Base-by-base conservation (phyloP, 2,888 invertebrate species). In the Epinotia bilunana region DNA sequence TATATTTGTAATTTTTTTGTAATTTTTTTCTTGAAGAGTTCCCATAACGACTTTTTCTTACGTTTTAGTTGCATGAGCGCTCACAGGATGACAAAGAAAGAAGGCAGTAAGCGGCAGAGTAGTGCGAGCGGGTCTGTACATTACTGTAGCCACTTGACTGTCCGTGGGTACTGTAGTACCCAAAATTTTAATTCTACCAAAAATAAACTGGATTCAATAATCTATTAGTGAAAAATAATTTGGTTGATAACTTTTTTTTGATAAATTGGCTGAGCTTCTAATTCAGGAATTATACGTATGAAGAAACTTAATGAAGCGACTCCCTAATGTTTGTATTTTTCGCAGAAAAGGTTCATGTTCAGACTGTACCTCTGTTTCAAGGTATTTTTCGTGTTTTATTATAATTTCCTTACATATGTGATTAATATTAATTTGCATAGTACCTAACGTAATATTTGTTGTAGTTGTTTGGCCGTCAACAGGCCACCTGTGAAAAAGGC, bases 391-490 rank as follows among this genome's bases (percentile, higher is more conserved):
- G 61, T 61, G 74, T 69, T 53, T 61, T 73, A 65, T 61, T 57
- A 28, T 28, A 28, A 39, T 39, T 39, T 39, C 39, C 9, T 39
- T 1, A 33, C 7, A 39, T 60, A 62, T 20, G 62, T 49, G 23
- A 55, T 67, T 61, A 13, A 63, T 43, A n/a, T 13, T 60, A 4
- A 28, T 53, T 28, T 1, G 28, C 49, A 28, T 20, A n/a, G 11
- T 28, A 28, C 23, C 23, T 28, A 16, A 64, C 12, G 28, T 49
- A 49, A 23, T 63, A 28, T 43, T 60, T 72, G 28, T 63, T 62
- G 33, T 65, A 82, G 82, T 72, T 83, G 81, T 65, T 74, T 81
- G 72, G 77, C 80, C 76, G 67, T 81, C 62, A 80, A 80, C 13
- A 82, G 71, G 75, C 73, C 65, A 18, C 76, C 77, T 65, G 74